Conservation (phyloP, 2,113 vertebrate species). For the Sitta europaea region DNA sequence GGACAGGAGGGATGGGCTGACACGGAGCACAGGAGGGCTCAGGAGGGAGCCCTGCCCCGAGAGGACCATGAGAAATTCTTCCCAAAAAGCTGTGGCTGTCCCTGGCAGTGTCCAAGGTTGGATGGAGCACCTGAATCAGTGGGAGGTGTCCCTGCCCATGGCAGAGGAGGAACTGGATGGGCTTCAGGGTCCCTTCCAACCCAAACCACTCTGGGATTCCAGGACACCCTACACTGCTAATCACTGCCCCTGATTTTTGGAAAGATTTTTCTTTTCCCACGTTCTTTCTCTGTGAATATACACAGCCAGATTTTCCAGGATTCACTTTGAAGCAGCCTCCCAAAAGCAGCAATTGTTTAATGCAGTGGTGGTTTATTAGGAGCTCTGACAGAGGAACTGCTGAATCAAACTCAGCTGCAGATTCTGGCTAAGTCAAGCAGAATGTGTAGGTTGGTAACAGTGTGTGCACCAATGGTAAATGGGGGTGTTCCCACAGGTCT, state of each 20-base stretch:
- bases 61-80: background rate
- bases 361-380: background rate
- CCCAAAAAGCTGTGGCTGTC: background rate
- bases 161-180: background rate
- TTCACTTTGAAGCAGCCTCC: background rate
- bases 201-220: background rate
- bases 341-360: background rate
- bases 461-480: background rate
- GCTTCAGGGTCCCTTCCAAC: background rate
- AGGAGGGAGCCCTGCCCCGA: too few relatives aligned
- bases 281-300: background rate
- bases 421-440: background rate
- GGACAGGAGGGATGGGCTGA: background rate
- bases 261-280: background rate
- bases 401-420: background rate
- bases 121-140: fast-evolving
- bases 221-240: background rate
- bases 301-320: background rate
- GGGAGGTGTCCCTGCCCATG: background rate
- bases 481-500: background rate
- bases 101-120: background rate
- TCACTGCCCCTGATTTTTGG: background rate
- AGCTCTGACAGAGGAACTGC: background rate
- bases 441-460: background rate
- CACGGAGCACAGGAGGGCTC: background rate